phyloP scores from a whole-genome alignment of 2,888 invertebrate genomes.

The Eristalis intricaria region DNA sequence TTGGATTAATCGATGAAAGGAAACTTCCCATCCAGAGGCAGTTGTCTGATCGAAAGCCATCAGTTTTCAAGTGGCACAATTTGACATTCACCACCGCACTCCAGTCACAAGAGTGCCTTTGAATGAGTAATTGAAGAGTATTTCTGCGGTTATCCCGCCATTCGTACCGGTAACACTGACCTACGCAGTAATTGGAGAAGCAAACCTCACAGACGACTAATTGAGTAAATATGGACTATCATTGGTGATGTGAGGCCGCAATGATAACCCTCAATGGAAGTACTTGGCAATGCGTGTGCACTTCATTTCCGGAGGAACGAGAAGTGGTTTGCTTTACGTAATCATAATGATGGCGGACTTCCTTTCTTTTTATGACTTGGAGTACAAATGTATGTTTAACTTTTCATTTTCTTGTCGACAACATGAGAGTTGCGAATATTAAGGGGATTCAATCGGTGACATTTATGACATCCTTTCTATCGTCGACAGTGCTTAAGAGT shows the following conservation, averaged over 20 bases:
- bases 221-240: neutral
- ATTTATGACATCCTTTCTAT: no score
- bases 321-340: neutral
- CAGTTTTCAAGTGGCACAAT: neutral
- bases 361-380: neutral
- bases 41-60: neutral
- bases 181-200: neutral
- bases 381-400: neutral
- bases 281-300: neutral
- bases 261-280: neutral
- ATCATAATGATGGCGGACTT: neutral
- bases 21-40: neutral
- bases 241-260: neutral
- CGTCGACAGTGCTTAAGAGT: no score
- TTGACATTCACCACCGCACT: neutral
- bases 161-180: neutral
- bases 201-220: neutral
- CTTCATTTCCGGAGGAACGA: neutral
- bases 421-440: no score
- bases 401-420: no score
- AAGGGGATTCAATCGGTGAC: no score
- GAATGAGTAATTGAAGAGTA: neutral
- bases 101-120: neutral
- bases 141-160: neutral
- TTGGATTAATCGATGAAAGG: neutral